Base-by-base conservation (phyloP, 2,797 vertebrate species). In the Coccyzus lansbergi region DNA sequence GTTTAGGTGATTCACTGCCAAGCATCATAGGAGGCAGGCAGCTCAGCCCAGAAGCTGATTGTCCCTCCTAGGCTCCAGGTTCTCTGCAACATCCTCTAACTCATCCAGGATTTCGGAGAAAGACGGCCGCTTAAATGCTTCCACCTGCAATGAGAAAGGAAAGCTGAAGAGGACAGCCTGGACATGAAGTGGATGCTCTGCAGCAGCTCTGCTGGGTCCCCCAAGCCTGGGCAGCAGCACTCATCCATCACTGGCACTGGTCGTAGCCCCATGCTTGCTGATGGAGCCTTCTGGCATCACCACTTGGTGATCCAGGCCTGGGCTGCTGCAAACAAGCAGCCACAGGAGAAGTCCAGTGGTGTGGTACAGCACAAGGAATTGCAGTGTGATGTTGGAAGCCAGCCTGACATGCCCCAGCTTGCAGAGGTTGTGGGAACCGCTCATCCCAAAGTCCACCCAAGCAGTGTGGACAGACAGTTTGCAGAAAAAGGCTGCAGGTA, bases 41-140 rank as follows among this genome's bases (percentile, higher is more conserved):
- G 36, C 52, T 97, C 93, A 96, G 55, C 77, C 80, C 0, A 46
- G 81, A 44, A 93, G 40, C 29, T 91, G 94, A 60, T 63, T 70
- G 65, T 90, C 56, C 85, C 86, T 14, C 92, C 58, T 33, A 16
- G 78, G 82, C 68, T 99, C 98, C 94, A 99, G 96, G 25, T 90
- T 97, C 94, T 99, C 98, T 0, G 96, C 96, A 0, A 98, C 94
- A 58, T 99, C 98, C 28, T 98, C 98, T 95, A 99, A 38, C 79
- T 98, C 98, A 33, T 99, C 98, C 87, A 98, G 96, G 78, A 99
- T 55, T 96, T 99, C 98, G 0, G 97, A 97, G 96, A 99, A 99
- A 2, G 98, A 98, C 0, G 98, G 98, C 29, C 98, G 98, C 58
- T 98, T 97, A 97, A 98, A 98, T 4, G 98, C 98, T 91, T 99